phyloP scores from a whole-genome alignment of 2,888 invertebrate species.

The Boloria selene region DNA sequence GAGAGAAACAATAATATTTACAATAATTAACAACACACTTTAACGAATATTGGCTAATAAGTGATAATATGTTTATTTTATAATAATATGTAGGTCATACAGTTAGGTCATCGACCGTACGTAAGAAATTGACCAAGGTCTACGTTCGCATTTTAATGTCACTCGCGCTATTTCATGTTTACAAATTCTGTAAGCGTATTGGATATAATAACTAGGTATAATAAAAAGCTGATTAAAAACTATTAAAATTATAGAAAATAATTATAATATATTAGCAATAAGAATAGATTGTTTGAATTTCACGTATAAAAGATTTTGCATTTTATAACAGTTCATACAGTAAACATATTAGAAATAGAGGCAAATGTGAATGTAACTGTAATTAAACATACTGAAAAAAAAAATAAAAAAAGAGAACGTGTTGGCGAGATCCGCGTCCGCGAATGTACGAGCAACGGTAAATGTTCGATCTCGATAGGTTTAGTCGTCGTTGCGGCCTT shows the following conservation, averaged over 20 bases:
- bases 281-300: too few relatives aligned
- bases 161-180: not conserved
- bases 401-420: slow-evolving; percentile 54
- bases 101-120: slow-evolving; percentile 15
- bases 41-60: too few relatives aligned
- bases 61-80: slow-evolving; percentile 3
- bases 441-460: slow-evolving; percentile 47
- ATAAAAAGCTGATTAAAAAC: not conserved
- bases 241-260: not conserved
- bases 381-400: slow-evolving; percentile 9
- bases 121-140: slow-evolving; percentile 11
- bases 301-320: too few relatives aligned
- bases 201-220: not conserved
- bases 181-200: not conserved
- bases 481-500: slow-evolving; percentile 63
- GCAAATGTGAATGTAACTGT: too few relatives aligned
- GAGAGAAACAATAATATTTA: too few relatives aligned
- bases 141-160: slow-evolving; percentile 12
- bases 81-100: slow-evolving; percentile 8
- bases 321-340: too few relatives aligned
- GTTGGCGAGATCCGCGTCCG: slow-evolving; percentile 43
- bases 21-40: too few relatives aligned
- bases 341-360: too few relatives aligned
- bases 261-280: too few relatives aligned
- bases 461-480: slow-evolving; percentile 40